Percentiles rank a stretch among this genome's conserved stretches.
These are phyloP conservation scores for Synanceia verrucosa DNA, from an alignment of 2,797 vertebrate species.

Conservation along the genomic window DNA sequence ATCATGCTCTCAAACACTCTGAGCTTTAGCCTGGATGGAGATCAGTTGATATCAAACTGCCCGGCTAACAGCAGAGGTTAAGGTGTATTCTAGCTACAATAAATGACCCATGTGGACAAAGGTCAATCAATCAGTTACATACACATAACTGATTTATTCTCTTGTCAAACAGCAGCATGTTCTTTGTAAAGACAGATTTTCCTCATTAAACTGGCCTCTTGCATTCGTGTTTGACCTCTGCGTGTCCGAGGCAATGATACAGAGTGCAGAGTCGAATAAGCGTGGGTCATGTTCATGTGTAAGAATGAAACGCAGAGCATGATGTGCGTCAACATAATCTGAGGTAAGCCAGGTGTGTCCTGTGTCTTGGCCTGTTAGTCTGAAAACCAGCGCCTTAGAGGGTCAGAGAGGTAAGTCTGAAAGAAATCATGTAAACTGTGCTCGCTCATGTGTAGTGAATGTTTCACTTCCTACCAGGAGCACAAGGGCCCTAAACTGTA, in stretches of 20 bases:
- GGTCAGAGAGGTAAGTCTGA: constrained; percentile 79
- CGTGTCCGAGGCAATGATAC: constrained; percentile 40
- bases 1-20: constrained; percentile 52
- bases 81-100: constrained; percentile 49
- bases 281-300: constrained; percentile 48
- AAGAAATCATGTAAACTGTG: constrained; percentile 79
- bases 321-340: constrained; percentile 76
- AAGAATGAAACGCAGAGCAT: constrained; percentile 61
- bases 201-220: constrained; percentile 2
- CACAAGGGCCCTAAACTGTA: constrained; percentile 78
- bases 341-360: constrained; percentile 76
- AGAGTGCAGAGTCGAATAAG: constrained; percentile 42
- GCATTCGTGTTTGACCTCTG: constrained; percentile 18
- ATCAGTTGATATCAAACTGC: constrained; percentile 1
- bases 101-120: constrained; percentile 46
- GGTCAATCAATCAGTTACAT: constrained; percentile 36
- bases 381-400: constrained; percentile 71
- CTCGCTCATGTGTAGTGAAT: constrained; percentile 69
- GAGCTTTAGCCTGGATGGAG: constrained; percentile 36
- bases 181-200: constrained; percentile 30
- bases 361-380: constrained; percentile 70
- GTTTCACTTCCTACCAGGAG: constrained; percentile 67
- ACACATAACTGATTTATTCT: constrained; percentile 15
- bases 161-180: constrained; percentile 38
- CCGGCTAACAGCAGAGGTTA: constrained; percentile 25